Evolutionary conservation across 2,797 vertebrate species (phyloP), one percentile per base, ranked within the genome.

Genomic region (Scarus forsteni): DNA sequence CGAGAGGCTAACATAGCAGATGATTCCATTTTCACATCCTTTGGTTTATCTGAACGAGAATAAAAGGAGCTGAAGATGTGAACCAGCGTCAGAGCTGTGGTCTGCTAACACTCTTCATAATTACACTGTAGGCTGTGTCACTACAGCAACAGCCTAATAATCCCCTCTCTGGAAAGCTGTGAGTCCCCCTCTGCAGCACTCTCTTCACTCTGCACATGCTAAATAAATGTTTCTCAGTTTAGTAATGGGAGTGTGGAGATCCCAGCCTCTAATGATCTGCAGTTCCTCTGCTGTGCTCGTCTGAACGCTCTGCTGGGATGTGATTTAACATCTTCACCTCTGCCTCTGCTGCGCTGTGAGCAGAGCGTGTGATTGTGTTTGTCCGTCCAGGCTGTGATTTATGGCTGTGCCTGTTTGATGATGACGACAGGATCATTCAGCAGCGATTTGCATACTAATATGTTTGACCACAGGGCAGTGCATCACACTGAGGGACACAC

Each of bases 111-210:
- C 60, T 68, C 62, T 78, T 66, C 65, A 81, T 89, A 89, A 91
- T 89, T 86, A 86, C 56, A 74, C 79, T 58, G 85, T 72, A 54
- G 63, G 67, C 71, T 54, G 70, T 77, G 73, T 92, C 85, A 85
- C 90, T 82, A 91, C 69, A 88, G 89, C 86, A 92, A 89, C 87
- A 55, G 87, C 57, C 72, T 77, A 68, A 87, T 84, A 66, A 78
- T 77, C 74, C 78, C 61, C 66, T 82, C 79, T 84, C 57, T 55
- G 69, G 66, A 59, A 67, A 70, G 59, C 69, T 60, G 58, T 12
- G 48, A 19, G 12, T 59, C 35, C 73, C 27, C 15, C 34, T 39
- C 35, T 27, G 15, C n/a, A 62, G 9, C 13, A 36, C 45, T 19
- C 10, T 6, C 11, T 56, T 54, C 35, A 38, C 52, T 15, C 1